Conservation (phyloP, 2,888 invertebrate species). For the Liopterus haemorrhoidalis region DNA sequence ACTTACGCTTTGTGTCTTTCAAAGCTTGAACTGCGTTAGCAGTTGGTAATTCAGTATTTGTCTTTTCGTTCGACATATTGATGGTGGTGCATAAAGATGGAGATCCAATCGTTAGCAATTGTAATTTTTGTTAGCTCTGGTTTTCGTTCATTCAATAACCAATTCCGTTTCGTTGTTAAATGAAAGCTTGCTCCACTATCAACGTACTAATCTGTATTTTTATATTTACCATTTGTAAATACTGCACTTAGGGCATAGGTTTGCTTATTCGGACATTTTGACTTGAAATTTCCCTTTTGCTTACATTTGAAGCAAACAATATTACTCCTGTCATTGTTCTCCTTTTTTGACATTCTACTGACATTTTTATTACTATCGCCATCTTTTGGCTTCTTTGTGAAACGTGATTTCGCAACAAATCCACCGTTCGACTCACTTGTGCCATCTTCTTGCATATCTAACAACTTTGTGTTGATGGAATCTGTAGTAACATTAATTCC, state of each 20-base stretch:
- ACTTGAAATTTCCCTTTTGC: slow-evolving; percentile 8
- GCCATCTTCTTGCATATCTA: slow-evolving; percentile 22
- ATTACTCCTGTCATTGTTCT: not conserved
- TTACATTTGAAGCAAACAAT: slow-evolving; percentile 11
- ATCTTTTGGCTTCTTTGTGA: too few species aligned
- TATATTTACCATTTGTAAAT: too few species aligned
- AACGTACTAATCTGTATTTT: too few species aligned
- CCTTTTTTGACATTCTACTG: too few species aligned
- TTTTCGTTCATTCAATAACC: not conserved
- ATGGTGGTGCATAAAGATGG: too few species aligned
- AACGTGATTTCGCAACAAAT: not conserved
- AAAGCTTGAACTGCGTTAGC: not conserved
- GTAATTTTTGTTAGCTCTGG: not conserved
- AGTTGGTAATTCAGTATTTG: not conserved
- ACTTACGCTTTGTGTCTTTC: slow-evolving; percentile 22
- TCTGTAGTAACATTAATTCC: slow-evolving; percentile 33
- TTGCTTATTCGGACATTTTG: not conserved
- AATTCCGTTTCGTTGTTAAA: not conserved
- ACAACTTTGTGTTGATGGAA: slow-evolving; percentile 33
- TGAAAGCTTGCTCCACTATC: not conserved
- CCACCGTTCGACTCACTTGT: slow-evolving; percentile 6
- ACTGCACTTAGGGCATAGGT: slow-evolving; percentile 7
- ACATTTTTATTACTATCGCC: too few species aligned
- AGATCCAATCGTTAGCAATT: not conserved
- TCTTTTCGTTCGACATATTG: too few species aligned